Conservation (phyloP, 2,113 vertebrate genomes). For the Varanus komodoensis region DNA sequence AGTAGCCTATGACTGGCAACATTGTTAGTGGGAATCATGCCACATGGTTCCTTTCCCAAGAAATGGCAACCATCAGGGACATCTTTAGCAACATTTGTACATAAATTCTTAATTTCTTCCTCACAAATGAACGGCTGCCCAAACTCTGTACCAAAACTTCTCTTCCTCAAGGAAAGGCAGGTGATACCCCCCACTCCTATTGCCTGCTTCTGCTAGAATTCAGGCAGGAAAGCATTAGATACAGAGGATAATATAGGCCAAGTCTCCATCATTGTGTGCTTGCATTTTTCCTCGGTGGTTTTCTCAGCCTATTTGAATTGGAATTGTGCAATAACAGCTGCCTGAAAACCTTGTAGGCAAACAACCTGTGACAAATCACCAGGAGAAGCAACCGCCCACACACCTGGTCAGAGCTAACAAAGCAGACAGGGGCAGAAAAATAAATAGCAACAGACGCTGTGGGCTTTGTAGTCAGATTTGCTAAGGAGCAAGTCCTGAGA, state of each 20-base stretch:
- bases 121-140: background rate
- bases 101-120: background rate
- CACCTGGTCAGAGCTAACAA: conserved; percentile 46
- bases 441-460: conserved; percentile 32
- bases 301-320: background rate
- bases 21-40: background rate
- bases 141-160: background rate
- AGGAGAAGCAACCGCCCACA: conserved; percentile 22
- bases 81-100: background rate
- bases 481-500: background rate
- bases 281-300: background rate
- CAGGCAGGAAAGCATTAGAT: background rate
- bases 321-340: conserved; percentile 13
- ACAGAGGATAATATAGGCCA: background rate
- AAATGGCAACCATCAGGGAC: background rate
- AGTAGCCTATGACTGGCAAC: background rate
- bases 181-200: background rate
- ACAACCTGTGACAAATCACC: conserved; percentile 54
- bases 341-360: conserved; percentile 54
- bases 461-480: conserved; percentile 50
- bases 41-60: background rate
- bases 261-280: background rate
- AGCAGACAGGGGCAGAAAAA: conserved; percentile 25
- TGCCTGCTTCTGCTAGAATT: background rate
- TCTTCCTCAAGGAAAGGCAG: background rate